phyloP scores from a whole-genome alignment of 2,888 invertebrate species.

The Oligia latruncula region DNA sequence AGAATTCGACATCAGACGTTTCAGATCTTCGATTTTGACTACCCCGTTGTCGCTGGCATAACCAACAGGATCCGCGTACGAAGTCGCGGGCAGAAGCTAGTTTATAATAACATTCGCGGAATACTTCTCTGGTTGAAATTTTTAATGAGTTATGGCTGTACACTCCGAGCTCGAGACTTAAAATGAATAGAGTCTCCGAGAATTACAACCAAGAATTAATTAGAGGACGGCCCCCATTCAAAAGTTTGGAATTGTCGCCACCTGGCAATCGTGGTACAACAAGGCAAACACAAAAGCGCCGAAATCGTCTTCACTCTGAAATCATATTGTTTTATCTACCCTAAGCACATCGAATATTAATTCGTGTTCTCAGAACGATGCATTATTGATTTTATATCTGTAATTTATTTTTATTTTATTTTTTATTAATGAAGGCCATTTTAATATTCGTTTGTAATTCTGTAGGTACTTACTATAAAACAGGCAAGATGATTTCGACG shows the following conservation, averaged over 20 bases:
- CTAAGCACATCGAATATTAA: conserved; percentile 74
- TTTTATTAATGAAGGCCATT: conserved; percentile 61
- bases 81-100: too few species aligned
- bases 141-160: conserved; percentile 77
- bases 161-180: conserved; percentile 67
- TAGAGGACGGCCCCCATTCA: conserved; percentile 75
- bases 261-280: conserved; percentile 76
- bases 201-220: conserved; percentile 81
- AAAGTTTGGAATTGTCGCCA: conserved; percentile 80
- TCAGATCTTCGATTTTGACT: too few species aligned
- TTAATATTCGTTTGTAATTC: conserved; percentile 50
- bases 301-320: conserved; percentile 72
- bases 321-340: conserved; percentile 72
- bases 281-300: conserved; percentile 71
- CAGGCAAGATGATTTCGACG: conserved; percentile 21
- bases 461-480: conserved; percentile 21
- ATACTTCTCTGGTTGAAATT: conserved; percentile 72
- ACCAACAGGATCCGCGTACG: too few species aligned
- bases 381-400: conserved; percentile 3
- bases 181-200: conserved; percentile 71
- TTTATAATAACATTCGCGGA: conserved; percentile 72
- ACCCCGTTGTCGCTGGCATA: too few species aligned
- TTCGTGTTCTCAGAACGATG: conserved; percentile 39
- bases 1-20: too few species aligned
- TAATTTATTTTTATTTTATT: conserved; percentile 35